These are phyloP conservation scores for Zaprionus bogoriensis DNA, from an alignment of 2,888 invertebrate genomes.

Conservation along the genomic window DNA sequence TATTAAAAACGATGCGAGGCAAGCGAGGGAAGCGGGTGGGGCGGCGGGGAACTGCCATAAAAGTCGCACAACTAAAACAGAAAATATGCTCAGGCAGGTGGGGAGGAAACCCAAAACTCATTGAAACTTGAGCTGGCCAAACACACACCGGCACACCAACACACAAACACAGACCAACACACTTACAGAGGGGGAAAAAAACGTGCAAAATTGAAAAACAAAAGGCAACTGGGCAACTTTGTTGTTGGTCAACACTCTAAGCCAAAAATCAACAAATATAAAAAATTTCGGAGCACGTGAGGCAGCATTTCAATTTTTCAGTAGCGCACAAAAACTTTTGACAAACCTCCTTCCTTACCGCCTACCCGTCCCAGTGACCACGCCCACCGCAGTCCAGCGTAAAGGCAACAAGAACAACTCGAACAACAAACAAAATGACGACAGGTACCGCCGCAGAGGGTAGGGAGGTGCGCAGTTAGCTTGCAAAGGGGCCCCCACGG, in stretches of 20 bases:
- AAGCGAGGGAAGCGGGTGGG: background rate
- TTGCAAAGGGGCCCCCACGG: constrained; percentile 35
- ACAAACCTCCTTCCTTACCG: constrained; percentile 14
- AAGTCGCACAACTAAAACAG: constrained; percentile 48
- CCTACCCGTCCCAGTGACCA: constrained; percentile 3
- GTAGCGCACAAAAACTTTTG: constrained; percentile 62
- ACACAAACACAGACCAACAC: too few species aligned
- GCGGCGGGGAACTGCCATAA: constrained; percentile 32
- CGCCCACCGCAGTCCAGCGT: constrained; percentile 23
- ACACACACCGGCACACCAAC: too few species aligned
- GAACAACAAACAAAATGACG: constrained; percentile 54
- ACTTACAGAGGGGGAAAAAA: constrained; percentile 32
- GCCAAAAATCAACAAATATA: constrained; percentile 77
- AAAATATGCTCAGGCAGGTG: constrained; percentile 4
- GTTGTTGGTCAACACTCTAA: constrained; percentile 77
- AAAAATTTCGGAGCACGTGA: constrained; percentile 71
- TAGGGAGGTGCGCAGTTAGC: background rate
- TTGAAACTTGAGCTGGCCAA: constrained; percentile 58
- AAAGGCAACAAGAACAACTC: constrained; percentile 28
- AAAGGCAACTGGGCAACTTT: constrained; percentile 64
- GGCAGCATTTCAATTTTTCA: constrained; percentile 77
- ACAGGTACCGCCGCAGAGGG: constrained; percentile 54
- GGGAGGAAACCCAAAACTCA: constrained; percentile 27
- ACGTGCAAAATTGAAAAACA: constrained; percentile 68
- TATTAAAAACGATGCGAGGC: constrained; percentile 58